These are phyloP conservation scores for Macrosiphum euphorbiae DNA, from an alignment of 2,888 invertebrate genomes.

Conservation along the genomic window DNA sequence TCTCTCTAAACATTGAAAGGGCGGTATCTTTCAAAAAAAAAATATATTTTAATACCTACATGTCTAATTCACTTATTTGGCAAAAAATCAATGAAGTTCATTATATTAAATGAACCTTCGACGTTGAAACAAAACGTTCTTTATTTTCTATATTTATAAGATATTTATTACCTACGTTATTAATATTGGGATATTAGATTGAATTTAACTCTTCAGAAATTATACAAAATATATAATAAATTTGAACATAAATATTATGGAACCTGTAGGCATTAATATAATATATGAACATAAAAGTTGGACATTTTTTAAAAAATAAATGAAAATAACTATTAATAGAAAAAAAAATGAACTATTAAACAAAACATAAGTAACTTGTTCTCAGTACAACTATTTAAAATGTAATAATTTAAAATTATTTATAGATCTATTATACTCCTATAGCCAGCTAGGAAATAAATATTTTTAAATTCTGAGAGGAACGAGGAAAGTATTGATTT, in stretches of 20 bases:
- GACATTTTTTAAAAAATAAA: background rate
- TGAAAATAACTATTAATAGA: background rate
- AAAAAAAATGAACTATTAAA: background rate
- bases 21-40: slow-evolving; percentile 22
- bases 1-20: slow-evolving; percentile 27
- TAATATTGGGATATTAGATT: too few species aligned
- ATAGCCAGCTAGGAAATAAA: background rate
- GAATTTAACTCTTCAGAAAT: background rate
- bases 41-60: slow-evolving; percentile 11
- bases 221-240: background rate
- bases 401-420: background rate
- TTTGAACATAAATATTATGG: background rate
- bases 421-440: too few species aligned
- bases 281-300: background rate
- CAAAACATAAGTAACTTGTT: background rate
- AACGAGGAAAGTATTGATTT: too few species aligned
- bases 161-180: too few species aligned
- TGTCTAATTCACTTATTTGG: slow-evolving; percentile 37
- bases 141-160: background rate
- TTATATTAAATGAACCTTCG: slow-evolving; percentile 2
- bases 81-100: slow-evolving; percentile 46
- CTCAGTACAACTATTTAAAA: background rate
- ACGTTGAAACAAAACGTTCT: background rate
- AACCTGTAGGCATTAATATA: background rate
- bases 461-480: too few species aligned